Base-by-base conservation (phyloP, 2,797 vertebrate genomes). In the Otolemur crassicaudatus region DNA sequence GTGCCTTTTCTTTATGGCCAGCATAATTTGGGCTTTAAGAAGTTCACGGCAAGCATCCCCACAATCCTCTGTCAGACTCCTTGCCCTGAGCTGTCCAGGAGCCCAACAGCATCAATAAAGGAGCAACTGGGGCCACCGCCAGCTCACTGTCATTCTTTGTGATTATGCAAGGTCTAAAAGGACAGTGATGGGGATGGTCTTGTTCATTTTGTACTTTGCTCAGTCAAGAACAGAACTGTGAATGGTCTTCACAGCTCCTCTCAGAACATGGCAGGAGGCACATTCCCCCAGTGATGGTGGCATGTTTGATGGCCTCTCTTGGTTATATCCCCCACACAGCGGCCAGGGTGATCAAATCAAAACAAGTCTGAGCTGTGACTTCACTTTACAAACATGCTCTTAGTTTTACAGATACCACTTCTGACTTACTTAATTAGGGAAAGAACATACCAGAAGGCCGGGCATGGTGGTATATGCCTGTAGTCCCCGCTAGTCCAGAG, bases 1-100 rank as follows among this genome's bases (percentile, higher is more conserved):
- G 58, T 85, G 80, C n/a, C 40, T 96, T 90, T 92, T 80, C 96
- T 84, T 92, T 63, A 87, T 0, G 11, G 85, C 53, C 76, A 77
- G 14, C 46, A 77, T 27, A 92, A 84, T 31, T 69, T 31, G 19
- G 25, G 31, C 67, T 96, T 94, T 61, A 82, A 84, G 75, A 95
- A 81, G 87, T 84, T 86, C 81, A 79, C 67, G 40, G 22, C 49
- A 31, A 86, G 76, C 0, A 1, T 23, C 69, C 56, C 79, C 16
- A 37, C 14, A 0, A 27, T 73, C 73, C 69, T 90, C 27, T 0
- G 25, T 53, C 37, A 80, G 83, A 80, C 34, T 17, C 60, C 49
- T 49, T n/a, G 43, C 72, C 77, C 60, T 14, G 40, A 16, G n/a
- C 16, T 60, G n/a, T 31, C 63, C 37, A 25, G 0, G 19, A 2